These are phyloP conservation scores for Microtus richardsoni DNA, from an alignment of 2,113 vertebrate genomes.

Conservation along the genomic window DNA sequence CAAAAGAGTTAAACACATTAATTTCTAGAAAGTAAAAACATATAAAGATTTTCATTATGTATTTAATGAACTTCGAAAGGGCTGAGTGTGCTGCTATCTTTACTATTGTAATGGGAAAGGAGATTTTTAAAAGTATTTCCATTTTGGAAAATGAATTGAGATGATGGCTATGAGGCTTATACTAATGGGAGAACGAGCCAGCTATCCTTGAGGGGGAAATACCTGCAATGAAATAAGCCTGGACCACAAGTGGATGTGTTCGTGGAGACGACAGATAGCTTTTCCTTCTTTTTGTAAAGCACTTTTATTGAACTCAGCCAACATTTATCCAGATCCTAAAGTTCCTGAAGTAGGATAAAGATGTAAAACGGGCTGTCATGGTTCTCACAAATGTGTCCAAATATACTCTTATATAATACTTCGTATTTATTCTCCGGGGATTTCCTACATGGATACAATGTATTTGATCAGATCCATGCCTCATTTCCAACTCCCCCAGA, in stretches of 20 bases:
- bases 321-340: slow-evolving; percentile 37
- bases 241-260: background rate
- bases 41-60: slow-evolving; percentile 46
- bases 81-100: slow-evolving; percentile 43
- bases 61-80: slow-evolving; percentile 34
- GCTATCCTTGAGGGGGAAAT: background rate
- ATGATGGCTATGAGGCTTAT: background rate
- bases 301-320: background rate
- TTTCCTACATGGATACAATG: background rate
- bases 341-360: background rate
- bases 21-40: slow-evolving; percentile 15
- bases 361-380: background rate
- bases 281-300: background rate
- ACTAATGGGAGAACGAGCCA: background rate
- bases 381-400: background rate
- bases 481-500: background rate
- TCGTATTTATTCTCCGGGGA: background rate
- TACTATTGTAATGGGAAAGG: slow-evolving; percentile 10
- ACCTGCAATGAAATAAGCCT: background rate
- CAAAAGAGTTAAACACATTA: slow-evolving; percentile 26
- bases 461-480: background rate
- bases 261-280: background rate
- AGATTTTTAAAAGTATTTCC: background rate
- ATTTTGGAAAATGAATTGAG: slow-evolving; percentile 39
- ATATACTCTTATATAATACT: background rate